A percentile compares a stretch with the other conserved stretches of the same genome.
These are phyloP conservation scores for Eira barbara DNA, from an alignment of 2,113 vertebrate genomes.

Conservation along the genomic window DNA sequence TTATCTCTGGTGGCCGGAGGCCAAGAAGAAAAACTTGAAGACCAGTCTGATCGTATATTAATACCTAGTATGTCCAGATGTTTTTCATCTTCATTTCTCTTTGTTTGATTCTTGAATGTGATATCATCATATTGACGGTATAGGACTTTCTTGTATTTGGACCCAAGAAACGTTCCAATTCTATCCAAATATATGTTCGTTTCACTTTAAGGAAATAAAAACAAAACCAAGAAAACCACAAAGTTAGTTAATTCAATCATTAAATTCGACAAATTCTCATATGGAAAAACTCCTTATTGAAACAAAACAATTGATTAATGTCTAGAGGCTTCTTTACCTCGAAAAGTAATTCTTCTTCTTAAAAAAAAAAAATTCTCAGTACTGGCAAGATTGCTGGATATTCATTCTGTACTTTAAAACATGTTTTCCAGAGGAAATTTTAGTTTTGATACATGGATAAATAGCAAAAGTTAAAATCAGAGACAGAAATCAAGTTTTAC, in stretches of 20 bases:
- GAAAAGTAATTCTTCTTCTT: not conserved
- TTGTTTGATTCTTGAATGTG: slow-evolving; percentile 85
- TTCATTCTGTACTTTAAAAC: not conserved
- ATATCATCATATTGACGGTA: slow-evolving; percentile 89
- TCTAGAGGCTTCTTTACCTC: not conserved
- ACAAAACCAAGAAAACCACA: not conserved
- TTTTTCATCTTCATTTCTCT: slow-evolving; percentile 83
- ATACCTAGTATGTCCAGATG: slow-evolving; percentile 92
- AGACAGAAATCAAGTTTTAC: not conserved
- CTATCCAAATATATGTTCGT: slow-evolving; percentile 83
- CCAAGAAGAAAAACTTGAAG: not conserved
- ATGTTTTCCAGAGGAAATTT: not conserved
- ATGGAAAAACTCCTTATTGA: not conserved
- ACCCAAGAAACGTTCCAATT: slow-evolving; percentile 86
- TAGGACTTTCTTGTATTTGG: slow-evolving; percentile 92
- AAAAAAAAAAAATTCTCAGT: not conserved
- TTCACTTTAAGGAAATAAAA: slow-evolving; percentile 20
- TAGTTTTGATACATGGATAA: slow-evolving; percentile 2
- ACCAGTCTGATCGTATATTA: not conserved
- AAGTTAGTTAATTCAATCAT: not conserved
- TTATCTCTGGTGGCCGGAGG: not conserved
- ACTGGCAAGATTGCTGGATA: not conserved
- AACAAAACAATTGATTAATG: not conserved
- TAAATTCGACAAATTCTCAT: not conserved
- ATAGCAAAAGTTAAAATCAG: not conserved